Evolutionary conservation across 2,888 invertebrate genomes (phyloP).

Genomic region (Xanthia icteritia): DNA sequence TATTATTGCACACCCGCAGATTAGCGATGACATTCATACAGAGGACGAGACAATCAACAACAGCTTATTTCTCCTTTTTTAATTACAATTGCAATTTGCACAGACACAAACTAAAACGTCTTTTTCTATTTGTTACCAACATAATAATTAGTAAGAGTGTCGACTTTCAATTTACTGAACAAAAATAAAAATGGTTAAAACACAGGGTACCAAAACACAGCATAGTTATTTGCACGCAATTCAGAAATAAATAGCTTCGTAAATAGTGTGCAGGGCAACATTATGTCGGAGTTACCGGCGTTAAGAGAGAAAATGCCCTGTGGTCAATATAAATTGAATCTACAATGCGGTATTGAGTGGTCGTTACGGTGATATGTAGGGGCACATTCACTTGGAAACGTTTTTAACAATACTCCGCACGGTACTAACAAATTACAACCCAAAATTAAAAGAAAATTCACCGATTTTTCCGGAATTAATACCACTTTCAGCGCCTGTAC

Average conservation of each 20-base stretch:
- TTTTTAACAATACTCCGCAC: constrained; percentile 68
- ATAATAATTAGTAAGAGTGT: constrained; percentile 58
- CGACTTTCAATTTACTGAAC: constrained; percentile 51
- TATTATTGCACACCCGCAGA: constrained; percentile 3
- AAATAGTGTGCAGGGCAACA: constrained; percentile 70
- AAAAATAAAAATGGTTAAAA: constrained; percentile 51
- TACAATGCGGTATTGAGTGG: constrained; percentile 82
- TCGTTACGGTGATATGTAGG: constrained; percentile 83
- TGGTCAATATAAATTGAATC: constrained; percentile 85
- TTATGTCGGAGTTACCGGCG: constrained; percentile 66
- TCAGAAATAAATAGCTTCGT: constrained; percentile 78
- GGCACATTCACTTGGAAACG: constrained; percentile 69
- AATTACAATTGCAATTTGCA: constrained; percentile 33
- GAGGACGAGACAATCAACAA: neutral
- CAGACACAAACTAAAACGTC: constrained; percentile 8
- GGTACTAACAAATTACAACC: constrained; percentile 61
- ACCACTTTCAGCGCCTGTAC: neutral
- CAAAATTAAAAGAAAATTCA: constrained; percentile 23
- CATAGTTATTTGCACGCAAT: constrained; percentile 68
- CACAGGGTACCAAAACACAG: constrained; percentile 47
- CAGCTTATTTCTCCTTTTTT: constrained; percentile 18
- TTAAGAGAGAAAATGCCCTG: constrained; percentile 81
- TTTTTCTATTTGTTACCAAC: constrained; percentile 32
- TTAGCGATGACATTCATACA: neutral
- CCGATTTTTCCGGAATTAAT: neutral